Conservation (phyloP, 2,113 vertebrate species). For the Laterallus jamaicensis region DNA sequence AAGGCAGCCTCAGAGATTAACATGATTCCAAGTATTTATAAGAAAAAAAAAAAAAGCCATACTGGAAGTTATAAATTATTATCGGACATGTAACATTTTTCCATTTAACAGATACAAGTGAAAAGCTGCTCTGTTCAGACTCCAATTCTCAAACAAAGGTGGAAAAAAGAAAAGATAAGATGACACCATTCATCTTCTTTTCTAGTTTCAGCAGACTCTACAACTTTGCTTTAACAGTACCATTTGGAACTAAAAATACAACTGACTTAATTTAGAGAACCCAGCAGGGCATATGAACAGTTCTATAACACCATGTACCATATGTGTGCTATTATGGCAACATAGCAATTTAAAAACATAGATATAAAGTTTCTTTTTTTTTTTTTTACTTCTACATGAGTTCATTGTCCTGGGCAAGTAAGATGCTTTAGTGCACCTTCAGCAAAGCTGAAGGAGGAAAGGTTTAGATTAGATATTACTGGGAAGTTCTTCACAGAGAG, state of each 20-base stretch:
- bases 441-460: too few species aligned
- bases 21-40: conserved; percentile 75
- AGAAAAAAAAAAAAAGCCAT: conserved; percentile 72
- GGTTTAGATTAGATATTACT: too few species aligned
- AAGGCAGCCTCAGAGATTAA: conserved; percentile 71
- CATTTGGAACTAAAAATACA: not conserved
- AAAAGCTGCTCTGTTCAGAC: conserved; percentile 56
- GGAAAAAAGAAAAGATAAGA: conserved; percentile 26
- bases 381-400: not conserved
- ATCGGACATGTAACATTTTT: conserved; percentile 64
- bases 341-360: not conserved
- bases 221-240: conserved; percentile 26
- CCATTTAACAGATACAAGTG: conserved; percentile 52
- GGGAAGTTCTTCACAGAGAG: too few species aligned
- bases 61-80: conserved; percentile 76
- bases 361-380: not conserved
- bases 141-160: conserved; percentile 32
- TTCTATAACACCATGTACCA: not conserved
- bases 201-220: conserved; percentile 1
- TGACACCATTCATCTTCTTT: conserved; percentile 19
- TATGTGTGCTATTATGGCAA: not conserved
- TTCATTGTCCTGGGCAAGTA: not conserved
- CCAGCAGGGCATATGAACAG: not conserved
- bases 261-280: not conserved
- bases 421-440: not conserved